Evolutionary conservation across 35 echinoderm and acorn worm species (phyloP).

Genomic region (Ophioderma brevispina): DNA sequence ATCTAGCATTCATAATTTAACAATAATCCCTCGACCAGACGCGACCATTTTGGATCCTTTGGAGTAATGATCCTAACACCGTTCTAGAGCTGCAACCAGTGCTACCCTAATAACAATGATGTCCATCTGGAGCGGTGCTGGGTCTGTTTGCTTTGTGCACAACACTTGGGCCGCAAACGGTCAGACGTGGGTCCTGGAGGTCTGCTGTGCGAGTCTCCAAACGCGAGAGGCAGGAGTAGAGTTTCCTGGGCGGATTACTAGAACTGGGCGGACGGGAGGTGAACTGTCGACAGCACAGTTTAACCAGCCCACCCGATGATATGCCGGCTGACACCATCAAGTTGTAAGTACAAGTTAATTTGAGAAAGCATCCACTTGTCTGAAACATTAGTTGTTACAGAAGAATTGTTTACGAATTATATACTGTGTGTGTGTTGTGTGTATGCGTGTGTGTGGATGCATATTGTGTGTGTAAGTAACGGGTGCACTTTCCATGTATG

Average conservation of each 20-base stretch:
- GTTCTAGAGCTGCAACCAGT: neutral
- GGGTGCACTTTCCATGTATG: too few relatives aligned
- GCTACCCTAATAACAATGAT: neutral
- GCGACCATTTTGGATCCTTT: too few relatives aligned
- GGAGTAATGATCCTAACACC: too few relatives aligned
- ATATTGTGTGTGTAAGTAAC: too few relatives aligned
- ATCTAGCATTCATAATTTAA: too few relatives aligned
- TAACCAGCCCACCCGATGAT: slow-evolving; percentile 10
- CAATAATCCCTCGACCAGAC: too few relatives aligned
- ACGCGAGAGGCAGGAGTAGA: neutral
- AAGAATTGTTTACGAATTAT: too few relatives aligned
- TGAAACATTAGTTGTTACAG: too few relatives aligned
- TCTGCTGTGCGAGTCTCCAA: slow-evolving; percentile 24
- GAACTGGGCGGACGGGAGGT: slow-evolving; percentile 18
- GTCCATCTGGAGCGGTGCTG: neutral
- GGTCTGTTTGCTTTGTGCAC: neutral
- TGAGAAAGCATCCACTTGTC: too few relatives aligned
- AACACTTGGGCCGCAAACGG: neutral
- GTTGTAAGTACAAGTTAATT: slow-evolving; percentile 46
- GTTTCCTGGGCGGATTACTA: neutral
- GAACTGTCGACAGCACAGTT: slow-evolving; percentile 20
- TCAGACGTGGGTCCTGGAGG: slow-evolving; percentile 30
- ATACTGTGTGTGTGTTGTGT: too few relatives aligned
- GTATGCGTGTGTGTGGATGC: too few relatives aligned
- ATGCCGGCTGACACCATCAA: slow-evolving; percentile 46